phyloP scores from a whole-genome alignment of 2,113 vertebrate species.

The Spea multiplicata region DNA sequence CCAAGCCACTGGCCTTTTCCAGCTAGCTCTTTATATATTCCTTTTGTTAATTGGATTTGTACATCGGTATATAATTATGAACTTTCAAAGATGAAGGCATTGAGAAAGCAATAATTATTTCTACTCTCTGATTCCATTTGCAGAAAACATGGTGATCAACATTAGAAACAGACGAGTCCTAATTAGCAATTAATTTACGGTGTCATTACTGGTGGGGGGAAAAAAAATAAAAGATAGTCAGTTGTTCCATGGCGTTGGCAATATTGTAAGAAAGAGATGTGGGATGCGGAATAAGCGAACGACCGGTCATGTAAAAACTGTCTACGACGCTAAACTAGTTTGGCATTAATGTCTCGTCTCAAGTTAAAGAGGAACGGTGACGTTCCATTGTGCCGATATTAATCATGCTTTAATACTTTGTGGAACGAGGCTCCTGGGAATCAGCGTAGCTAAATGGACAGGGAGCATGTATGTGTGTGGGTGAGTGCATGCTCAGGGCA shows the following conservation, averaged over 20 bases:
- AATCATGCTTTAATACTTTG: too few relatives aligned
- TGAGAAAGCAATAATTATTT: slow-evolving; percentile 48
- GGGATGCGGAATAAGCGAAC: too few relatives aligned
- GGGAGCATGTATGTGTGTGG: too few relatives aligned
- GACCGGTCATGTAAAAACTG: too few relatives aligned
- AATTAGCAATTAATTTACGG: slow-evolving; percentile 48
- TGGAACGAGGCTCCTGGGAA: too few relatives aligned
- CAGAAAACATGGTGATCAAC: slow-evolving; percentile 30
- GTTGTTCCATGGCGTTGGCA: not conserved
- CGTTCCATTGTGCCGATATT: too few relatives aligned
- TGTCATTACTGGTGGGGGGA: not conserved
- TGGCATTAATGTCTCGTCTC: too few relatives aligned
- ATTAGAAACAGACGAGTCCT: slow-evolving; percentile 5
- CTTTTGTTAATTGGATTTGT: slow-evolving; percentile 44
- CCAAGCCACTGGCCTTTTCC: not conserved
- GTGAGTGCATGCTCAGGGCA: too few relatives aligned
- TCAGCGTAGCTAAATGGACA: too few relatives aligned
- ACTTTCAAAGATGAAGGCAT: slow-evolving; percentile 19
- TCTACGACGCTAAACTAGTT: too few relatives aligned
- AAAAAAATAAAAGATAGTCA: not conserved
- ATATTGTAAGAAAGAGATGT: not conserved
- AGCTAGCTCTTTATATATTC: slow-evolving; percentile 3
- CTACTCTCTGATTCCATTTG: slow-evolving; percentile 37
- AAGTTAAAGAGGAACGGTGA: too few relatives aligned
- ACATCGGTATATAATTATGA: slow-evolving; percentile 24